Evolutionary conservation across 2,888 invertebrate genomes (phyloP).

Genomic region (Apotomis betuletana): DNA sequence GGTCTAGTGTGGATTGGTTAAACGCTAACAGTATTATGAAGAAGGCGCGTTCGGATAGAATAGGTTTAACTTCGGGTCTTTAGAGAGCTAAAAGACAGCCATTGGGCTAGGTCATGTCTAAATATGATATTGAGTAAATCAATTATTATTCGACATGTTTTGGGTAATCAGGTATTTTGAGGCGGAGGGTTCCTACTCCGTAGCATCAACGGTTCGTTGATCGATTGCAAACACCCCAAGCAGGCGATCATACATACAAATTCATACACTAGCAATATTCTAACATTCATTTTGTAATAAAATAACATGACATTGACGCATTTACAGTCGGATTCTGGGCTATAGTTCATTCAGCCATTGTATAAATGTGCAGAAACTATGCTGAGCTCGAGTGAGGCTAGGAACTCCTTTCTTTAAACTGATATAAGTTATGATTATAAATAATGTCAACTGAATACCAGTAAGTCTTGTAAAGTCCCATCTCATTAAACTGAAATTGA

Average conservation of each 20-base stretch:
- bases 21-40: too few species aligned
- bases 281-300: slow-evolving; percentile 42
- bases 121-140: too few species aligned
- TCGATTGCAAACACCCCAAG: slow-evolving; percentile 38
- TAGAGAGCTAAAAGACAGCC: too few species aligned
- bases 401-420: not conserved
- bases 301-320: slow-evolving; percentile 30
- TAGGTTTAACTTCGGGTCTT: too few species aligned
- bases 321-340: slow-evolving; percentile 6
- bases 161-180: not conserved
- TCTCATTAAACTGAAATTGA: not conserved
- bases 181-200: slow-evolving; percentile 5
- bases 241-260: slow-evolving; percentile 29
- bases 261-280: slow-evolving; percentile 41
- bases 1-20: too few species aligned
- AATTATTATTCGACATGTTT: not conserved
- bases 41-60: too few species aligned
- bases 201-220: slow-evolving; percentile 42
- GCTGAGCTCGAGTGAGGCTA: not conserved
- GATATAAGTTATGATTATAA: too few species aligned
- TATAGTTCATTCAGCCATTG: slow-evolving; percentile 2
- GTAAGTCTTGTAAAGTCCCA: too few species aligned
- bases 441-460: too few species aligned
- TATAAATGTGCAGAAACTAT: slow-evolving; percentile 6
- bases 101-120: too few species aligned